Evolutionary conservation across 2,113 vertebrate species (phyloP).

Genomic region (Cyanoderma ruficeps): DNA sequence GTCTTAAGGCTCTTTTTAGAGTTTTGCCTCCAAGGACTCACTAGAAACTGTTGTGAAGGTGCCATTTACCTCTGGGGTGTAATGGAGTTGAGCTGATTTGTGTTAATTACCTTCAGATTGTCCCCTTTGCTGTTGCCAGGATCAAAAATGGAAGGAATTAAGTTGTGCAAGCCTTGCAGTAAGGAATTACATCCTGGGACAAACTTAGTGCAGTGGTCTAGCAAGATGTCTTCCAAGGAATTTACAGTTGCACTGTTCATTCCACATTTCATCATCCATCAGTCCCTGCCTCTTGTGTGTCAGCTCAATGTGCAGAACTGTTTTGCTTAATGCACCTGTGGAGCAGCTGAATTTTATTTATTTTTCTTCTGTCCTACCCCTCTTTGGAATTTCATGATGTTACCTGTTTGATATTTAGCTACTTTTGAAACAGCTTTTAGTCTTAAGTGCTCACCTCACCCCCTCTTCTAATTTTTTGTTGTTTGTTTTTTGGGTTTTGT

Average conservation of each 20-base stretch:
- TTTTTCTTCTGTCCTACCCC: not conserved
- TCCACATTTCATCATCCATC: not conserved
- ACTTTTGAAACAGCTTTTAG: not conserved
- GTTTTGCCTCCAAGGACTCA: not conserved
- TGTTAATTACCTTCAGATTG: not conserved
- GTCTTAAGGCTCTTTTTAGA: not conserved
- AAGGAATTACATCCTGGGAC: not conserved
- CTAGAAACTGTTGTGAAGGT: not conserved
- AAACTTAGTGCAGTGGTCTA: not conserved
- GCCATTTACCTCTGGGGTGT: not conserved
- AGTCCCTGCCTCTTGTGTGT: not conserved
- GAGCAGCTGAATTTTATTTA: not conserved
- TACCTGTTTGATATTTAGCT: not conserved
- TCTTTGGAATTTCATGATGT: not conserved
- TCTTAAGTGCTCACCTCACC: rapidly evolving
- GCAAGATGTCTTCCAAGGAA: not conserved
- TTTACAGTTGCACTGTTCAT: not conserved
- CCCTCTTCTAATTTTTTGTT: not conserved
- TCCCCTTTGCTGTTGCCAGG: not conserved
- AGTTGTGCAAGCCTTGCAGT: not conserved
- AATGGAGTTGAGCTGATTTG: not conserved
- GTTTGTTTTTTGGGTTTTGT: no score
- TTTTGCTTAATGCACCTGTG: not conserved
- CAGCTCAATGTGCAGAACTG: not conserved
- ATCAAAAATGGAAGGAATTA: not conserved